Evolutionary conservation across 2,888 invertebrate species (phyloP).

Genomic region (Sepiola atlantica): DNA sequence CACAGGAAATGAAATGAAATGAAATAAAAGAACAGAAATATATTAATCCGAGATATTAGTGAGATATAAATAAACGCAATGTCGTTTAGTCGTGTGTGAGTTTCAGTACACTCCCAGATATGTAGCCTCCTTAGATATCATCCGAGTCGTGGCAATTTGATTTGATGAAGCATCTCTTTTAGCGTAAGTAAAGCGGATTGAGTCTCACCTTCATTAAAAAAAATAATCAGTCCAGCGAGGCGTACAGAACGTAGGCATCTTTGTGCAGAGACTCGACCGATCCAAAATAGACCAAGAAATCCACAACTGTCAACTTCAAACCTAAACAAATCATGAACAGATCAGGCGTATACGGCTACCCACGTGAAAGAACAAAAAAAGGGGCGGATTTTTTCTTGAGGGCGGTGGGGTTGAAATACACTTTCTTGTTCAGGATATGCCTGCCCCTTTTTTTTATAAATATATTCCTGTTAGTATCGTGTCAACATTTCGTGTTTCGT

Average conservation of each 20-base stretch:
- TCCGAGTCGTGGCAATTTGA: neutral
- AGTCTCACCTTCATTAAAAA: neutral
- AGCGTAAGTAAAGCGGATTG: neutral
- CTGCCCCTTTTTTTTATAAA: neutral
- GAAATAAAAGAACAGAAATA: too few relatives aligned
- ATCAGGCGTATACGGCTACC: neutral
- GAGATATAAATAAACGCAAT: neutral
- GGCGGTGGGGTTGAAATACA: neutral
- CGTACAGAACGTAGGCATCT: neutral
- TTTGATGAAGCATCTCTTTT: constrained; percentile 5
- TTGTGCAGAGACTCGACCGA: neutral
- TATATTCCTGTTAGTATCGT: neutral
- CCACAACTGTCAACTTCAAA: neutral
- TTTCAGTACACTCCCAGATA: neutral
- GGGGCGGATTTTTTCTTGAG: neutral
- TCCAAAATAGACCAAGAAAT: neutral
- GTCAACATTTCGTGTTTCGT: neutral
- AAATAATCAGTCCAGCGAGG: neutral
- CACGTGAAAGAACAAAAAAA: neutral
- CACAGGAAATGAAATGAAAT: neutral
- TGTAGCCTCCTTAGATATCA: neutral
- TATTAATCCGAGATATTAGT: neutral
- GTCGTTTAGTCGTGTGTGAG: neutral
- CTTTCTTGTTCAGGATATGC: neutral
- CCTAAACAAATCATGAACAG: neutral